These are phyloP conservation scores for Poicephalus meyeri DNA, from an alignment of 2,113 vertebrate species.

Conservation along the genomic window DNA sequence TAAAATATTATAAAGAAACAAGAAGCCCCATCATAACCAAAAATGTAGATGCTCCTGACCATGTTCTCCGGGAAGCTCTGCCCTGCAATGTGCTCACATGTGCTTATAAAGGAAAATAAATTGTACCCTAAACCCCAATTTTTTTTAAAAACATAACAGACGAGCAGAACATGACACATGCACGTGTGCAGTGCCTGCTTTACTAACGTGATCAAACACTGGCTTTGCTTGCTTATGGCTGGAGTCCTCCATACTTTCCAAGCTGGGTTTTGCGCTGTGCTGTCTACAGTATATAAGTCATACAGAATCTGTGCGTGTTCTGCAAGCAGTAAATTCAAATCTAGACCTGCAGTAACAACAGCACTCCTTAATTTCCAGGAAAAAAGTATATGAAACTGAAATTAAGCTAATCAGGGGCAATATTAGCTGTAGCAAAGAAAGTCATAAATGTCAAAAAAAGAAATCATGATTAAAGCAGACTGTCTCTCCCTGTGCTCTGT, in stretches of 20 bases:
- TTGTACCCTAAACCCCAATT: background rate
- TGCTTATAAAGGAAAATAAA: background rate
- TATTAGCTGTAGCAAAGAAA: background rate
- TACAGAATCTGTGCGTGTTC: background rate
- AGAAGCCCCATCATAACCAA: background rate
- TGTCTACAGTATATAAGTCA: background rate
- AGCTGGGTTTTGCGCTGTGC: background rate
- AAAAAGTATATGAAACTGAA: background rate
- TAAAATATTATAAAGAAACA: background rate
- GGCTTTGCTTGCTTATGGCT: conserved; percentile 56
- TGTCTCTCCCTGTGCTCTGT: background rate
- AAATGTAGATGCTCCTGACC: background rate
- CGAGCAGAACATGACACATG: background rate
- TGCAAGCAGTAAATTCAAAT: background rate
- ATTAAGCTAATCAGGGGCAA: background rate
- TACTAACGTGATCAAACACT: conserved; percentile 17
- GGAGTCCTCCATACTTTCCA: background rate
- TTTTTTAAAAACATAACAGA: background rate
- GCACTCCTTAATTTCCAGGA: background rate
- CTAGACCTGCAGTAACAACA: background rate
- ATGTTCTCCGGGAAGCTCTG: background rate
- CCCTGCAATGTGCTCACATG: background rate
- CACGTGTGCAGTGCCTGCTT: background rate
- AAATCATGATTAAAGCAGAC: background rate
- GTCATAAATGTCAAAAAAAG: background rate